Evolutionary conservation across 2,797 vertebrate species (phyloP), one percentile per base, ranked within the genome.

Genomic region (Chanos chanos): DNA sequence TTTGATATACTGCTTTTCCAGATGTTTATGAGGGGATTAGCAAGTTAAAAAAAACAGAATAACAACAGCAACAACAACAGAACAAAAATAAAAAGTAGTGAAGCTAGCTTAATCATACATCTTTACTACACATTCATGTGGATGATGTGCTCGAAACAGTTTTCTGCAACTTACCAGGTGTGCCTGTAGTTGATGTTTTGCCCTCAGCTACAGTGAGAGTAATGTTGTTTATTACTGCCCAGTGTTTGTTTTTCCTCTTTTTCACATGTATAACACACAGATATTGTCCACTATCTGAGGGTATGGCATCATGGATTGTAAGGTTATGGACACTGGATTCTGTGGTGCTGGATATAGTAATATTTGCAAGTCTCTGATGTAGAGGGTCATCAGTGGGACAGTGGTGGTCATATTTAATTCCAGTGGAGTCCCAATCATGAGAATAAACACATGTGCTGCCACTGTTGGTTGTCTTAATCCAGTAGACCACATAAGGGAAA

Each of bases 401-500:
- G 5, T 7, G 33, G 7, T 8, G 31, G 28, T 41, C 54, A 28
- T 45, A 10, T 33, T n/a, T 1, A 15, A 19, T 4, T 4, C 3
- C 2, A 37, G 1, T 3, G 1, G 4, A 25, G 28, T 22, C 15
- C 2, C 39, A 25, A 16, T 24, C 34, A 55, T 55, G 68, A 40
- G 63, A 74, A 49, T 55, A 55, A 21, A 70, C 15, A 52, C 72
- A 74, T 40, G 3, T 48, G 18, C 44, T 55, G 19, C 3, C 55
- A 33, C 25, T 16, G 30, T 18, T 28, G 9, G 0, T 22, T 18
- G 34, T 67, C 40, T 67, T 74, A 30, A 74, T 60, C 72, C 72
- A 74, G 36, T 67, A 68, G 27, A 74, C 22, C 2, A 28, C 8
- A 33, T 45, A 52, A 0, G 2, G 0, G 0, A 0, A 0, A 0